Base-by-base conservation (phyloP, 2,113 vertebrate genomes). In the Conger conger region DNA sequence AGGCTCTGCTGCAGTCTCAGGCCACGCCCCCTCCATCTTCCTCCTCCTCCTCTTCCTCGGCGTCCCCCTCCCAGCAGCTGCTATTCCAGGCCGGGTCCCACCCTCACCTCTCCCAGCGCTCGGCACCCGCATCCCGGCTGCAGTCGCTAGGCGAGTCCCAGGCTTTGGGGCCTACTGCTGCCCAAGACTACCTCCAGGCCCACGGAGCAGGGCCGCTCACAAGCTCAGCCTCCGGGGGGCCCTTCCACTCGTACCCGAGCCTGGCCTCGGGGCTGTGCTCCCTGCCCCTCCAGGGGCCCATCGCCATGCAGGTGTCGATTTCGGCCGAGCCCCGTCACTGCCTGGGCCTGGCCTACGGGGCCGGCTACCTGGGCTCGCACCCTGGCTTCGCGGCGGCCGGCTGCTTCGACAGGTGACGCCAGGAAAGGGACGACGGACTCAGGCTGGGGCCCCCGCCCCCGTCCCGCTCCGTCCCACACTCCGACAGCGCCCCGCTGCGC, bases 231-330 rank as follows among this genome's bases (percentile, higher is more conserved):
- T 20, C 82, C n/a, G 37, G 83, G 0, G 87, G 91, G 0, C 73
- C 89, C 0, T 93, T 95, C 81, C 68, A 88, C 27, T 92, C 95
- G 0, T 96, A 91, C 40, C 86, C 96, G 0, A 81, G 92, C 83
- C 91, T 96, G 30, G 92, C 92, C 42, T 86, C 93, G 0, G 86
- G 91, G 60, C 91, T 95, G 1, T 90, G 95, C 3, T 83, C 93
- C 0, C 23, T 96, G 86, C 92, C 96, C 0, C 80, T 96, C 36
- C 96, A 95, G 33, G 83, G 87, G 0, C 95, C 97, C 63, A 85
- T 96, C 27, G 94, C 96, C 4, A 85, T 96, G 92, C 97, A 97
- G 90, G 93, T 97, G 89, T 92, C 96, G 33, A 87, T 97, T 0
- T 89, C 93, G 0, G 87, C 94, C 0, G 96, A 98, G 86, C 85